Conservation (phyloP, 2,888 invertebrate species). For the Iphiclides podalirius region DNA sequence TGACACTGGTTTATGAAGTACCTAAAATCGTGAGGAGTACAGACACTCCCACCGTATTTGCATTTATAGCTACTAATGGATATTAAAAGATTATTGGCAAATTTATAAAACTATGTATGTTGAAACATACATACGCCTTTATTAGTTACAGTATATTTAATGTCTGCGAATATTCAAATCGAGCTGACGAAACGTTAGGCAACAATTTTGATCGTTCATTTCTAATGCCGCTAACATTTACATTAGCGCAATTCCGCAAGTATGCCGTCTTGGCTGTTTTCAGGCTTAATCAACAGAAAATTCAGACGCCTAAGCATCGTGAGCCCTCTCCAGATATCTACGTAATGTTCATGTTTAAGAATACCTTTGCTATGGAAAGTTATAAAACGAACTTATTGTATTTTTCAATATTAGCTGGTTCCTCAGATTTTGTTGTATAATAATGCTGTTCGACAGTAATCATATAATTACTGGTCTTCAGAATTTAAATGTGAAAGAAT, state of each 20-base stretch:
- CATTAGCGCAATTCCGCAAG: slow-evolving; percentile 3
- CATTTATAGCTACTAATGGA: background rate
- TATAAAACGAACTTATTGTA: too few relatives aligned
- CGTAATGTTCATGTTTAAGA: background rate
- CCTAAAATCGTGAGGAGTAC: background rate
- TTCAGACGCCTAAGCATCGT: slow-evolving; percentile 13
- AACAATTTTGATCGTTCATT: slow-evolving; percentile 2
- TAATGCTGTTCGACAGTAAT: too few relatives aligned
- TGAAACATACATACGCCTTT: background rate
- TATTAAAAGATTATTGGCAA: too few relatives aligned
- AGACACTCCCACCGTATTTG: slow-evolving; percentile 7
- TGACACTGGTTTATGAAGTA: slow-evolving; percentile 33
- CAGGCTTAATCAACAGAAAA: slow-evolving; percentile 21
- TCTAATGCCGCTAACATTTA: slow-evolving; percentile 14
- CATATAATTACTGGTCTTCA: too few relatives aligned
- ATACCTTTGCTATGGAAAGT: too few relatives aligned
- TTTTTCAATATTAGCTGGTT: too few relatives aligned
- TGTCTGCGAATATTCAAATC: background rate
- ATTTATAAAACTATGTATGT: background rate
- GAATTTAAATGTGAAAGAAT: too few relatives aligned
- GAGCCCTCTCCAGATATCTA: slow-evolving; percentile 10
- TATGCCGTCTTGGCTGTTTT: slow-evolving; percentile 12
- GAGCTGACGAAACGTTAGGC: slow-evolving; percentile 8
- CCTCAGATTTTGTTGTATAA: too few relatives aligned
- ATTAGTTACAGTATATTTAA: too few relatives aligned